Evolutionary conservation across 53 echinoderm and acorn worm genomes (phyloP), one percentile per base, ranked within the genome.

Genomic region (Patiria pectinifera): DNA sequence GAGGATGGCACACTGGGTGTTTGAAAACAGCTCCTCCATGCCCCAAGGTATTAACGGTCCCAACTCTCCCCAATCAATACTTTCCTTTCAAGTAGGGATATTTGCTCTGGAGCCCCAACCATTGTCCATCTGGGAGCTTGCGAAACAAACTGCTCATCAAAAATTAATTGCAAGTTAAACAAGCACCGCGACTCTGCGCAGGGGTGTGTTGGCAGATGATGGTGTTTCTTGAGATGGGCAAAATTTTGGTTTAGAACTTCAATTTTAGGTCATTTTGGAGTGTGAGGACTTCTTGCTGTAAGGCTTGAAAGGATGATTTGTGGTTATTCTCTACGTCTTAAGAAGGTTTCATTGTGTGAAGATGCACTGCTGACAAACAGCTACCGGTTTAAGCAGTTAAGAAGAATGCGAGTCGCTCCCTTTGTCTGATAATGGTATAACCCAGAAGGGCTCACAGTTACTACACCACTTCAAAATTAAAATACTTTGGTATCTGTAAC

Each of bases 161-260:
- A 45, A 72, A 86, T 86, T 86, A 86, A 86, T 86, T 86, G 86
- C 49, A 71, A 71, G 71, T 86, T 63, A 84, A 84, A 84, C 84
- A 84, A 84, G 78, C 62, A 63, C 66, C 69, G 24, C 35, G 1
- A 84, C 69, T 63, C 2, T 8, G 63, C 4, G 18, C 7, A 24
- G 14, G 43, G n/a, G 84, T 25, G 84, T 26, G 63, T 69, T 84
- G 62, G 59, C 23, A 84, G 13, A 16, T 35, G 24, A 18, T 16
- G 62, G 44, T 43, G 26, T 8, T 18, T 0, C 59, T 16, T 63
- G 5, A 35, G 62, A 84, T 62, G 84, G 84, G 62, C 5, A 69
- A 82, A 60, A 49, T 60, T 59, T 6, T 26, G 83, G 6, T 3
- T n/a, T n/a, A 48, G 12, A 43, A 25, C 14, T 12, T 61, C 11